Evolutionary conservation across 1,140 invertebrate genomes (phyloP).

Genomic region (Drosophila cardini): DNA sequence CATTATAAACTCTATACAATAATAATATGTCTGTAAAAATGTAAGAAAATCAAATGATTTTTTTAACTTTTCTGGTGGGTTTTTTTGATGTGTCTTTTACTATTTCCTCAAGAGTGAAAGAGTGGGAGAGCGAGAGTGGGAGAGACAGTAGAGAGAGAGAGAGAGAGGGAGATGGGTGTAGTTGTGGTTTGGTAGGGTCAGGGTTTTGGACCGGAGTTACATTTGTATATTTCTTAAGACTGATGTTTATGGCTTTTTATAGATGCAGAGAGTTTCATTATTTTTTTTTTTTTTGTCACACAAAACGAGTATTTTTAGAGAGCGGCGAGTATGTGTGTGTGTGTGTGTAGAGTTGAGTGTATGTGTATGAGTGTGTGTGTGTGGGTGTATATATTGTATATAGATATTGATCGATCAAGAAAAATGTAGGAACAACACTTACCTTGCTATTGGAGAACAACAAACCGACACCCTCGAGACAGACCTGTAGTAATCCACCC

Average conservation of each 20-base stretch:
- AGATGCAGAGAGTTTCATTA: constrained; percentile 42
- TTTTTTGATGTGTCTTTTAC: constrained; percentile 11
- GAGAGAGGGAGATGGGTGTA: background rate
- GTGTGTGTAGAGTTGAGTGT: constrained; percentile 18
- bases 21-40: constrained; percentile 42
- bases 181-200: constrained; percentile 1
- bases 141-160: constrained; percentile 9
- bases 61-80: background rate
- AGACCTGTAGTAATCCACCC: constrained; percentile 98
- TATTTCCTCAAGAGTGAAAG: background rate
- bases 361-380: constrained; percentile 3
- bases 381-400: constrained; percentile 5
- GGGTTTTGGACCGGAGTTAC: constrained; percentile 14
- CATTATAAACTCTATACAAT: constrained; percentile 11
- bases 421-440: constrained; percentile 73
- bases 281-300: constrained; percentile 29
- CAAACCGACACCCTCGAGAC: constrained; percentile 99
- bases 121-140: background rate
- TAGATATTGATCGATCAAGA: constrained; percentile 11
- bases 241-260: constrained; percentile 47
- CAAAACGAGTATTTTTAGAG: constrained; percentile 49
- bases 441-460: constrained; percentile 99
- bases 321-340: constrained; percentile 34
- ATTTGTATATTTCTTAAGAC: constrained; percentile 28
- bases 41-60: constrained; percentile 24